Conservation (phyloP, 2,797 vertebrate species). For the Rhinella marina region DNA sequence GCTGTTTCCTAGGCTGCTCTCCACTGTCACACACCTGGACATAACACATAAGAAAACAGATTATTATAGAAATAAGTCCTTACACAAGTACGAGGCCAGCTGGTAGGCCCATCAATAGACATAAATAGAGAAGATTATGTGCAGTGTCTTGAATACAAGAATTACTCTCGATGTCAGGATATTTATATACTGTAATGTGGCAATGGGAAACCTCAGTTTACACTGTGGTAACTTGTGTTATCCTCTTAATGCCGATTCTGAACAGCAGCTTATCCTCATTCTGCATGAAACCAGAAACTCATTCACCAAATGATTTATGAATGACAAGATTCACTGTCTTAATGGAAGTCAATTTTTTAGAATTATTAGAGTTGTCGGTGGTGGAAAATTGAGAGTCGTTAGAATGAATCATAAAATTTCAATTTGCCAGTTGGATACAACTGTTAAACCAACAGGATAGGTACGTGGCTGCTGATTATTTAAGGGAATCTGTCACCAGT, state of each 20-base stretch:
- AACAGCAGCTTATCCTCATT: not conserved
- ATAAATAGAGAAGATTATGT: not conserved
- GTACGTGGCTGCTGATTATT: no score
- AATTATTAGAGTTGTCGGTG: not conserved
- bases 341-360: not conserved
- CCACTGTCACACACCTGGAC: constrained; percentile 85
- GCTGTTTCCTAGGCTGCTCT: constrained; percentile 92
- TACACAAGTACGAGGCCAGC: not conserved
- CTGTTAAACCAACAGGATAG: not conserved
- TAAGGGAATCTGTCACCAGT: no score
- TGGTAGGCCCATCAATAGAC: not conserved
- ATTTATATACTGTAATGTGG: not conserved
- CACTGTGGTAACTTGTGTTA: not conserved
- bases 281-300: not conserved
- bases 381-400: not conserved
- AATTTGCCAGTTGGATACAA: not conserved
- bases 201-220: not conserved
- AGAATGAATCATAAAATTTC: not conserved
- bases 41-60: constrained; percentile 40
- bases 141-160: not conserved
- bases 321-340: not conserved
- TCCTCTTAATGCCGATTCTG: not conserved
- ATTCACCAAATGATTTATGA: not conserved
- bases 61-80: not conserved
- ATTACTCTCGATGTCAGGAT: not conserved